Evolutionary conservation across 2,797 vertebrate genomes (phyloP).

Genomic region (Prunella strophiata): DNA sequence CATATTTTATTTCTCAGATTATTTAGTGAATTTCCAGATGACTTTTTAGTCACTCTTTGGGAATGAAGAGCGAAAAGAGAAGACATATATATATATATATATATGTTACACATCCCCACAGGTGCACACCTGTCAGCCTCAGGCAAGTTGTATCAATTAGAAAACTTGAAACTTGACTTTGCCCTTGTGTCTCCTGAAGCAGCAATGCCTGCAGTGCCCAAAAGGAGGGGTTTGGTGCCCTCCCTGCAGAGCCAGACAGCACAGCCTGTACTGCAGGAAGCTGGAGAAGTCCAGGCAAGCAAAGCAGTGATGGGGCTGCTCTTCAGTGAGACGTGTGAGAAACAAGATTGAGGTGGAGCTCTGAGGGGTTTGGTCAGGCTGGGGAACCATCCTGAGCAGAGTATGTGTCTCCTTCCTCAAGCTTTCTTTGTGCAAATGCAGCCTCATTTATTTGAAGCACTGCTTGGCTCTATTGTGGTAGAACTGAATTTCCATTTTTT

Average conservation of each 20-base stretch:
- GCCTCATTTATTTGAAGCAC: background rate
- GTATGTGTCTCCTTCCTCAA: background rate
- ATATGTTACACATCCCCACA: background rate
- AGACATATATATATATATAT: accelerated
- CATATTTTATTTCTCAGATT: background rate
- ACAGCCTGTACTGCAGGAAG: background rate
- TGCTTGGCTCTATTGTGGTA: background rate
- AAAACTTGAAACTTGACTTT: background rate
- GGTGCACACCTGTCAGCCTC: background rate
- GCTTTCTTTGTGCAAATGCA: background rate
- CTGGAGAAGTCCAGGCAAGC: background rate
- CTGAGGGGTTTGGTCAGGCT: background rate
- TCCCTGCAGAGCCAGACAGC: background rate
- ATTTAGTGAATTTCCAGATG: background rate
- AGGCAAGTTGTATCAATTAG: background rate
- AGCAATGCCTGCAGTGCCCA: background rate
- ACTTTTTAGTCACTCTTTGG: background rate
- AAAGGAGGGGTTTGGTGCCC: background rate
- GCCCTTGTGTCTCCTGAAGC: accelerated
- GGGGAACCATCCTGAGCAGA: background rate
- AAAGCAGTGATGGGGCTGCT: background rate
- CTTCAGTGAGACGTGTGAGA: accelerated
- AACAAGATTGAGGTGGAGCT: background rate
- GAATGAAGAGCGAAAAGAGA: background rate
- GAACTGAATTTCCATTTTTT: background rate